Base-by-base conservation (phyloP, 1,140 invertebrate species). In the Heliconius congener region DNA sequence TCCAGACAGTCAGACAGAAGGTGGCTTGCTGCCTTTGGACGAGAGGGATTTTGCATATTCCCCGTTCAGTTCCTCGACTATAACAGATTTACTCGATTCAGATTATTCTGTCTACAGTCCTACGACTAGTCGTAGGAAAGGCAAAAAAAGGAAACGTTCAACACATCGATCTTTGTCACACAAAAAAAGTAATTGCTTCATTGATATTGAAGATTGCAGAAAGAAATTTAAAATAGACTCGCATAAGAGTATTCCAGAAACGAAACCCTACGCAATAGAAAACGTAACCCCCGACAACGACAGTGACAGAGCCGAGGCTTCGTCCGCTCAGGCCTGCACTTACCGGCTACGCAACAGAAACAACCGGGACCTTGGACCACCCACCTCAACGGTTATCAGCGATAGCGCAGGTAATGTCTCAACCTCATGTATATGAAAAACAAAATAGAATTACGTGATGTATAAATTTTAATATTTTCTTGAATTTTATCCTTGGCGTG, bases 101-200 rank as follows among this genome's bases (percentile, higher is more conserved):
- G 94, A 95, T 82, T 93, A 94, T 84, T 95, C 94, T 55, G 92
- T 95, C 8, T 95, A 95, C 83, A 94, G 93, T 78, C 94, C 94
- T 4, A 94, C 90, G 52, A 84, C 89, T 50, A 91, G 72, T 77
- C 86, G 90, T 27, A 88, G 88, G 78, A 94, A 94, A 84, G 93
- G 91, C 23, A 94, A 93, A 74, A 95, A 94, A 83, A 90, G 93
- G 80, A 93, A 94, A 80, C 88, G 93, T 42, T 94, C 93, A 8
- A 80, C 88, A 27, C 91, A 92, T 87, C 90, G 91, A 30, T 93
- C 92, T n/a, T 80, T 93, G 57, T 91, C 93, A 71, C 87, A 85
- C 77, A 91, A 89, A 78, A 92, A 91, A 76, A 93, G 88, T 77
- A 91, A 85, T 82, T 89, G 84, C 76, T 82, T 91, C 71, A 77